Evolutionary conservation across 2,888 invertebrate species (phyloP).

Genomic region (Temnothorax rugatulus): DNA sequence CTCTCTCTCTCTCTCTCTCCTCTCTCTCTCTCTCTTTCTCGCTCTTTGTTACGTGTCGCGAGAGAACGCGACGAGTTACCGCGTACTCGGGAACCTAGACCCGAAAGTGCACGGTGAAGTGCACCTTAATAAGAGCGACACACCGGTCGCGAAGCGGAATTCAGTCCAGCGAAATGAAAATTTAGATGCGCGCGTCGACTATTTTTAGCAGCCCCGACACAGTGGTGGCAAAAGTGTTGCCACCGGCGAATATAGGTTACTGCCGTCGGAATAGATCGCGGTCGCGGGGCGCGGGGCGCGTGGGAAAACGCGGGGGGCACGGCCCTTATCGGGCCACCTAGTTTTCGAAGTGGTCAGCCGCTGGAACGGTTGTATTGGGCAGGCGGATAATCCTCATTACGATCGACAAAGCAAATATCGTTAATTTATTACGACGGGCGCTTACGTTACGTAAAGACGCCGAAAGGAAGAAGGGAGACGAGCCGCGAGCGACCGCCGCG

Average conservation of each 20-base stretch:
- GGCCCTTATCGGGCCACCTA: conserved; percentile 60
- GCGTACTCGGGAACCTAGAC: conserved; percentile 38
- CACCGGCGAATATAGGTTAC: conserved; percentile 77
- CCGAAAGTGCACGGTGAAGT: conserved; percentile 36
- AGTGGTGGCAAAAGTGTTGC: conserved; percentile 68
- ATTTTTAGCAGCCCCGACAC: conserved; percentile 75
- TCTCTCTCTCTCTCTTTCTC: not conserved
- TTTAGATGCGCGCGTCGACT: conserved; percentile 72
- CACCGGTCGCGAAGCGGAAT: conserved; percentile 61
- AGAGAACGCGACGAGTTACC: not conserved
- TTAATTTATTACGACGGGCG: conserved; percentile 30
- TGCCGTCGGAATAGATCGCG: conserved; percentile 80
- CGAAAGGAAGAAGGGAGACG: conserved; percentile 4
- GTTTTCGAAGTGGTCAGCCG: conserved; percentile 44
- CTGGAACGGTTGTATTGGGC: not conserved
- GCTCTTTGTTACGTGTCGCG: not conserved
- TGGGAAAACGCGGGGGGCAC: conserved; percentile 62
- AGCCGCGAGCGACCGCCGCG: not conserved
- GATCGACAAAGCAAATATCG: conserved; percentile 23
- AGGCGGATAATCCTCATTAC: conserved; percentile 14
- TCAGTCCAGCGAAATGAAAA: conserved; percentile 76
- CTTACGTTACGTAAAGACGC: conserved; percentile 42
- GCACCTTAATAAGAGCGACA: conserved; percentile 55
- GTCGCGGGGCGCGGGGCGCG: conserved; percentile 63
- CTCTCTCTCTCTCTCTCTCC: not conserved